These are phyloP conservation scores for Ictalurus furcatus DNA, from an alignment of 2,113 vertebrate genomes.

Conservation along the genomic window DNA sequence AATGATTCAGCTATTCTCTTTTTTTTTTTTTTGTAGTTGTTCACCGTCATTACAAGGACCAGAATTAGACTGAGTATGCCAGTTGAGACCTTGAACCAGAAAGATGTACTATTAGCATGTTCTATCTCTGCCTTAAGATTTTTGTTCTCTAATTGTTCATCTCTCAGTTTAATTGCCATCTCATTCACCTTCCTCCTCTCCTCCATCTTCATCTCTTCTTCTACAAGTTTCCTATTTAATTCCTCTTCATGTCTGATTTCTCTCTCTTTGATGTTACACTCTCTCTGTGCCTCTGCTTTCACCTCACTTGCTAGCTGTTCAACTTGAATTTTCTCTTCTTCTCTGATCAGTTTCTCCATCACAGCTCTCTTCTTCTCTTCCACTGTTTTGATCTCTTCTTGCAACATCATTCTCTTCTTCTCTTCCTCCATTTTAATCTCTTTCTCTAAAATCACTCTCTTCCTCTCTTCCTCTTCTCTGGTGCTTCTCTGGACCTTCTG, in stretches of 20 bases:
- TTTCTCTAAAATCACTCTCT: neutral
- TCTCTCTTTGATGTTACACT: neutral
- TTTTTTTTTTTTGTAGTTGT: no score
- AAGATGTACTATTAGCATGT: neutral
- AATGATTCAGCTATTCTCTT: no score
- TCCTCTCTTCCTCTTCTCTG: slow-evolving; percentile 8
- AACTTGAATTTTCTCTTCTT: neutral
- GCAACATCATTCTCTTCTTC: neutral
- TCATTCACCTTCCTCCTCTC: neutral
- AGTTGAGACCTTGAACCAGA: neutral
- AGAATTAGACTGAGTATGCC: neutral
- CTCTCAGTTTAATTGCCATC: slow-evolving; percentile 18
- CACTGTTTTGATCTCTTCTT: neutral
- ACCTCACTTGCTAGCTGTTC: neutral
- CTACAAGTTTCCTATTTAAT: neutral
- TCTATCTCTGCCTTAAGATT: neutral
- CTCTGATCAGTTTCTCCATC: neutral
- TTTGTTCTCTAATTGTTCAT: slow-evolving; percentile 21
- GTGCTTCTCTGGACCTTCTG: slow-evolving; percentile 1
- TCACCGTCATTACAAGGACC: neutral
- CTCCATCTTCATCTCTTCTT: neutral
- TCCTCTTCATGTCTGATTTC: neutral
- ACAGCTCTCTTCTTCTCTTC: neutral
- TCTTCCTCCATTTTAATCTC: no score
- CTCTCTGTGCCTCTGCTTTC: neutral